Percentiles rank a stretch among this genome's conserved stretches.
Evolutionary conservation across 2,113 vertebrate genomes (phyloP).

Genomic region (Nibea albiflora): DNA sequence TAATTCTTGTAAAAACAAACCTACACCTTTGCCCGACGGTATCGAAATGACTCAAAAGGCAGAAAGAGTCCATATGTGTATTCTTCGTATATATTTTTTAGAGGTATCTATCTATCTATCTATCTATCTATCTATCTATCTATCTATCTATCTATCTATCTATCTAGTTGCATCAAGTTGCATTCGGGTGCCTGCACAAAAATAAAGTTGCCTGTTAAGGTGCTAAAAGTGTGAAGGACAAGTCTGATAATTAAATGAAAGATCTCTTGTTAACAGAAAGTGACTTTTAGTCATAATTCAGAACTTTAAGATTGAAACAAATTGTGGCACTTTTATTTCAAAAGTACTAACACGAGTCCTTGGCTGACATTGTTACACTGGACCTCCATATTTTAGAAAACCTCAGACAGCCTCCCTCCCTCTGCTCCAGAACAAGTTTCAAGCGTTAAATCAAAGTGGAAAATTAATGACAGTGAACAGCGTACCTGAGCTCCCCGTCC

Average conservation of each 20-base stretch:
- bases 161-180: neutral
- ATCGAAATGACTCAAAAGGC: neutral
- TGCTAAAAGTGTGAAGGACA: slow-evolving; percentile 21
- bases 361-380: slow-evolving; percentile 59
- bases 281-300: slow-evolving; percentile 32
- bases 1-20: neutral
- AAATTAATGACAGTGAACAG: slow-evolving; percentile 64
- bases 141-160: too few relatives aligned
- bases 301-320: slow-evolving; percentile 19
- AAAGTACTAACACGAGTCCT: slow-evolving; percentile 45
- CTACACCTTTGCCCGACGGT: neutral
- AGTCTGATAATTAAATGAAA: slow-evolving; percentile 31
- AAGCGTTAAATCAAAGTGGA: slow-evolving; percentile 63
- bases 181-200: neutral
- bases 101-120: too few relatives aligned
- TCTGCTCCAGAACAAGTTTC: slow-evolving; percentile 56
- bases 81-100: too few relatives aligned
- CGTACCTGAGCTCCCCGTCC: slow-evolving; percentile 59
- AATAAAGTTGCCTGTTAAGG: neutral
- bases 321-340: slow-evolving; percentile 38
- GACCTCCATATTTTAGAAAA: slow-evolving; percentile 43
- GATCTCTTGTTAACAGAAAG: slow-evolving; percentile 3
- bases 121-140: too few relatives aligned
- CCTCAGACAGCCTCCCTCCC: slow-evolving; percentile 42
- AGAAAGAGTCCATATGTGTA: neutral